phyloP scores from a whole-genome alignment of 2,888 invertebrate species.

The Scaptomyza caliginosa region DNA sequence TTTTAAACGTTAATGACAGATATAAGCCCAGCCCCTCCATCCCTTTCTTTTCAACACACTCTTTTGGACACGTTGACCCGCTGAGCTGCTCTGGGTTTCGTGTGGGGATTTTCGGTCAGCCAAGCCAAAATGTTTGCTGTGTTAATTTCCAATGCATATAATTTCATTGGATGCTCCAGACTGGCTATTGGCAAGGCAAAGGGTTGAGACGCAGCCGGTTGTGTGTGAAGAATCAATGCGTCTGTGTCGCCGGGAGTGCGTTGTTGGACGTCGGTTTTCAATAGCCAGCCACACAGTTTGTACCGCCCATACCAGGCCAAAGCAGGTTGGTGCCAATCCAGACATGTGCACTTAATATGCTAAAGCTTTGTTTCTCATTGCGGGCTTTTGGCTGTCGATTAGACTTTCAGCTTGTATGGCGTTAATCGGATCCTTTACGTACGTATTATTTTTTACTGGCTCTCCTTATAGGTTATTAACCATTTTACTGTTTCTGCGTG shows the following conservation, averaged over 20 bases:
- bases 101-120: conserved; percentile 35
- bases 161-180: conserved; percentile 60
- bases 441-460: background rate
- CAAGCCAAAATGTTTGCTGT: conserved; percentile 73
- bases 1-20: conserved; percentile 67
- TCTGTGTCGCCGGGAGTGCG: conserved; percentile 40
- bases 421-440: conserved; percentile 50
- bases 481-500: no score
- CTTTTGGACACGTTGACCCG: conserved; percentile 12
- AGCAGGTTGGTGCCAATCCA: conserved; percentile 13
- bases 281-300: conserved; percentile 47
- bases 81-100: background rate
- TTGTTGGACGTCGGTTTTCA: conserved; percentile 56
- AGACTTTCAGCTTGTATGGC: conserved; percentile 29
- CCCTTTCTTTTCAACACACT: no score
- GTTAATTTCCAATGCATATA: conserved; percentile 72
- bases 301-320: conserved; percentile 7
- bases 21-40: conserved; percentile 44
- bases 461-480: no score
- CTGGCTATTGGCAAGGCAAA: background rate
- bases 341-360: conserved; percentile 23
- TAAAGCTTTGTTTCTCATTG: conserved; percentile 6
- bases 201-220: background rate
- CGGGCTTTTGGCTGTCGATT: conserved; percentile 29
- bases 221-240: conserved; percentile 10